Conservation (phyloP, 2,888 invertebrate genomes). For the Leptarthrus brevirostris region DNA sequence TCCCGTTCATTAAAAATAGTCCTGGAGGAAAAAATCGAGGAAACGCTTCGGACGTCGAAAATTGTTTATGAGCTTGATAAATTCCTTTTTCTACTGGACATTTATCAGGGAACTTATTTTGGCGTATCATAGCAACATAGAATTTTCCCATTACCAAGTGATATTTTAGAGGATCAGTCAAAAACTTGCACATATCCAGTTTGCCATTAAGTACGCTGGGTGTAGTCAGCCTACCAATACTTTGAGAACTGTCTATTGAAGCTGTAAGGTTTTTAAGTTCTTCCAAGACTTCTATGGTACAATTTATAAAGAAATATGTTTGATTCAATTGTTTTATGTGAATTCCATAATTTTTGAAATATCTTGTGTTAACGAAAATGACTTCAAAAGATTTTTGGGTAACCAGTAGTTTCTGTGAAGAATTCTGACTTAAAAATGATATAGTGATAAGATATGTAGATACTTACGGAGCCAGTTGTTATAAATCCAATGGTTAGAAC, state of each 20-base stretch:
- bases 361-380: neutral
- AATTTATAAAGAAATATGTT: neutral
- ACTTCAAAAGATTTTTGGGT: too few species aligned
- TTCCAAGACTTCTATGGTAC: neutral
- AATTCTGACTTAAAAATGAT: too few species aligned
- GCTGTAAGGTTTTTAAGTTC: neutral
- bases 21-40: neutral
- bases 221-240: neutral
- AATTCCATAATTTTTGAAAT: neutral
- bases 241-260: neutral
- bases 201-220: neutral
- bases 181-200: neutral
- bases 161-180: neutral
- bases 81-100: neutral
- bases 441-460: neutral
- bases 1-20: too few species aligned
- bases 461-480: neutral
- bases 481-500: too few species aligned
- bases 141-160: neutral
- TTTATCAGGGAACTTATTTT: neutral
- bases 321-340: conserved; percentile 8
- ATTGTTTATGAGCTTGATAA: neutral
- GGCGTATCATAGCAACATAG: neutral
- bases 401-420: too few species aligned
- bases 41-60: neutral